Percentiles rank a stretch among this genome's conserved stretches.
These are phyloP conservation scores for Acronicta leporina DNA, from an alignment of 2,888 invertebrate species.

Conservation along the genomic window DNA sequence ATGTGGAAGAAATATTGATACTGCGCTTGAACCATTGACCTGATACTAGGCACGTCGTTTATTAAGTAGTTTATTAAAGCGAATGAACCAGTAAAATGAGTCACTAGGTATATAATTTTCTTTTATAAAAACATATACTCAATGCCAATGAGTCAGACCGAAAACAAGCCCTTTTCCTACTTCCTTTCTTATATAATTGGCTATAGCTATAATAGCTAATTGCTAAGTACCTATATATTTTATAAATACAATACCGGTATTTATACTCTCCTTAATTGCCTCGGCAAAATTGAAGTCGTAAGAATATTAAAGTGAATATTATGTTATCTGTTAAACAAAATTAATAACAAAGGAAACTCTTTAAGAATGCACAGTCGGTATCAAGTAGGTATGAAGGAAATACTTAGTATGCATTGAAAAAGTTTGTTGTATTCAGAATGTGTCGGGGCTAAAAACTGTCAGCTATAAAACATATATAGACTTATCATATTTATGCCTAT, in stretches of 20 bases:
- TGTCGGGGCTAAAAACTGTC: too few species aligned
- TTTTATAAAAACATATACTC: conserved; percentile 41
- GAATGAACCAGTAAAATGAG: conserved; percentile 70
- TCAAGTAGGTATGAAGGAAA: too few species aligned
- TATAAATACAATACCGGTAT: not conserved
- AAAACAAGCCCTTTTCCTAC: conserved; percentile 55
- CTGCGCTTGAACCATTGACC: conserved; percentile 86
- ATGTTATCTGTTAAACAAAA: too few species aligned
- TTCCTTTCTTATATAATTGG: conserved; percentile 40
- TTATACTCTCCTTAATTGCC: not conserved
- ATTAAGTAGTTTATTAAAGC: conserved; percentile 69
- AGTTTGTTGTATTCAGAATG: too few species aligned
- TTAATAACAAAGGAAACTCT: too few species aligned
- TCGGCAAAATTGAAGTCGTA: too few species aligned
- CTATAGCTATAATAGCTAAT: not conserved
- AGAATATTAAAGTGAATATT: too few species aligned
- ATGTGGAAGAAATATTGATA: conserved; percentile 82
- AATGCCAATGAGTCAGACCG: conserved; percentile 56
- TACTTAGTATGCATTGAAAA: too few species aligned
- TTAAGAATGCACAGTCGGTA: too few species aligned
- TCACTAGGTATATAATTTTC: conserved; percentile 66
- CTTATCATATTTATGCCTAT: too few species aligned
- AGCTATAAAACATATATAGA: too few species aligned
- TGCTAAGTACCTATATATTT: not conserved
- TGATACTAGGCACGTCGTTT: conserved; percentile 73